Evolutionary conservation across 2,888 invertebrate genomes (phyloP), one percentile per base, ranked within the genome.

Genomic region (Seladonia tumulorum): DNA sequence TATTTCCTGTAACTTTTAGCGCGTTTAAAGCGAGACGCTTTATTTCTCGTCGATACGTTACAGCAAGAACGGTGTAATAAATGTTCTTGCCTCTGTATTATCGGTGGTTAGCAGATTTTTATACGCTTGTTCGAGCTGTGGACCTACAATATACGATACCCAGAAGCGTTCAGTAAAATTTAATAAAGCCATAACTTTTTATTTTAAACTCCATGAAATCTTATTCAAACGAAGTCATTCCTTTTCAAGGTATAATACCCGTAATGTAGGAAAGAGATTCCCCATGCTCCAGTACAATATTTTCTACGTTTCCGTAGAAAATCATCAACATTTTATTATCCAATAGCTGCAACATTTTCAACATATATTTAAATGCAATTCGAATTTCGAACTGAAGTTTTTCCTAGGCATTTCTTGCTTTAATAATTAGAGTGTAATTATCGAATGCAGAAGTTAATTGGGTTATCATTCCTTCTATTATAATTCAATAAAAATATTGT

Each of bases 161-260:
- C 29, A 29, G 29, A 18, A 29, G 63, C 8, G 18, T 63, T 18
- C 63, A 68, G 12, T 68, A 16, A 68, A 68, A 68, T 68, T 68
- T 68, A 68, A 68, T 68, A 35, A 35, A 18, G 63, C 29, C 4
- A 39, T 68, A 68, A 68, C 18, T 35, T 68, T 68, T 68, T 68
- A 39, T 68, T 68, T 68, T 68, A 39, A 68, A 35, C 68, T 39
- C 35, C 68, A 39, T 22, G 22, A 68, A 22, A 68, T 35, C 39
- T 39, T 68, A 68, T 68, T 68, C 35, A 39, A 68, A 39, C 35
- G 68, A 68, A 68, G 18, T 39, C 22, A 39, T 68, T 35, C 35
- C 39, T 68, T 22, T 22, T 18, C 22, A 8, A 66, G 35, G 35
- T 22, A 66, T 35, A 35, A 35, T 35, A 22, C 22, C 4, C 22